These are phyloP conservation scores for Samia ricini DNA, from an alignment of 1,140 invertebrate species.

Conservation along the genomic window DNA sequence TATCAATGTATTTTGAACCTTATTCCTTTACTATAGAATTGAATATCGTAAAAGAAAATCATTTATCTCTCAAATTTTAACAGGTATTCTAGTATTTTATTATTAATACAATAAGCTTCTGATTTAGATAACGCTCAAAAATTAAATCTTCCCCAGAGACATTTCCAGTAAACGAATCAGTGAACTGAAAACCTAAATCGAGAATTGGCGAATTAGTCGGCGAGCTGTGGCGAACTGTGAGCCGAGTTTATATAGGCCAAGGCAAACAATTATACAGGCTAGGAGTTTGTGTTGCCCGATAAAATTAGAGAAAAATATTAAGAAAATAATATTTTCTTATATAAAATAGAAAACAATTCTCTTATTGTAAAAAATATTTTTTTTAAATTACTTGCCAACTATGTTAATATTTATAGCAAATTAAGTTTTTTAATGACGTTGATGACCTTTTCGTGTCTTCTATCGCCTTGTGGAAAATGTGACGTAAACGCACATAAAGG, in stretches of 20 bases:
- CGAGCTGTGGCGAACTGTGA: constrained; percentile 49
- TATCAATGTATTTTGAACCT: not conserved
- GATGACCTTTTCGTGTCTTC: not conserved
- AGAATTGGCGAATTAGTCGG: constrained; percentile 67
- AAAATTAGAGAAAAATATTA: not conserved
- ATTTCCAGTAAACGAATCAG: constrained; percentile 54
- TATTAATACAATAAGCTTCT: not conserved
- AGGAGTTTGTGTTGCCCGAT: constrained; percentile 31
- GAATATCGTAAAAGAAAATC: not conserved
- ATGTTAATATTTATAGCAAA: not conserved
- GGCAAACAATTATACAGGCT: constrained; percentile 63
- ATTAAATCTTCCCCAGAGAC: constrained; percentile 22
- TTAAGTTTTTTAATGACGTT: not conserved
- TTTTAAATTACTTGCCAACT: not conserved
- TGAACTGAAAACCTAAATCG: constrained; percentile 76
- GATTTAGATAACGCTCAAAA: not conserved
- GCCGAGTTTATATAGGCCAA: constrained; percentile 68
- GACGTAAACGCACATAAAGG: constrained; percentile 1
- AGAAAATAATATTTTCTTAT: not conserved
- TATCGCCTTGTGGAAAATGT: not conserved
- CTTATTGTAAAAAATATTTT: not conserved
- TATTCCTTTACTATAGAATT: not conserved
- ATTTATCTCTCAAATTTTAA: not conserved
- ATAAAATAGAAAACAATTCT: not conserved
- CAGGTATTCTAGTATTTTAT: not conserved